These are phyloP conservation scores for Pheosia tremula DNA, from an alignment of 2,888 invertebrate species.

Conservation along the genomic window DNA sequence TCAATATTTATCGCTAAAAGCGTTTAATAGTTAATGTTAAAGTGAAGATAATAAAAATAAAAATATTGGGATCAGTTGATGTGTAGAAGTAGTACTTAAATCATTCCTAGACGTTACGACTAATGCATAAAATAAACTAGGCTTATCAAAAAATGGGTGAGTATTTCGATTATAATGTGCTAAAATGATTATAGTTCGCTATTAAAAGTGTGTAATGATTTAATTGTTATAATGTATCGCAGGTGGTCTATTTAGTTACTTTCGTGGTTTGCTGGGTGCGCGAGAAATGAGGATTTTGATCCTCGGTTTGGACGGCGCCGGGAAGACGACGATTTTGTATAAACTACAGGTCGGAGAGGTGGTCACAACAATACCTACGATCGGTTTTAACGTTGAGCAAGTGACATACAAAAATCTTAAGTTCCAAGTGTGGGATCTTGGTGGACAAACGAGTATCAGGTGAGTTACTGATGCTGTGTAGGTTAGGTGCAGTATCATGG, in stretches of 20 bases:
- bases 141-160: constrained; percentile 77
- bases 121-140: constrained; percentile 71
- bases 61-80: constrained; percentile 43
- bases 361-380: constrained; percentile 99
- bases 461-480: constrained; percentile 63
- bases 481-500: constrained; percentile 28
- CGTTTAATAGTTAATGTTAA: constrained; percentile 36
- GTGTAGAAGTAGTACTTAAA: constrained; percentile 43
- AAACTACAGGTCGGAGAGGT: constrained; percentile 99
- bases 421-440: constrained; percentile 99
- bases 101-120: constrained; percentile 63
- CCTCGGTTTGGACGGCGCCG: constrained; percentile 98
- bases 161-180: constrained; percentile 45
- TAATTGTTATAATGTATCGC: constrained; percentile 52
- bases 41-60: constrained; percentile 42
- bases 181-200: constrained; percentile 39
- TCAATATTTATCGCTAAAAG: constrained; percentile 51
- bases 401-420: constrained; percentile 99
- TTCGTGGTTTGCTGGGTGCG: constrained; percentile 96
- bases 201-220: constrained; percentile 14
- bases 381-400: constrained; percentile 99
- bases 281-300: constrained; percentile 99
- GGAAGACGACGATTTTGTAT: constrained; percentile 99
- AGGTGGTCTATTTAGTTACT: constrained; percentile 99
- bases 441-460: constrained; percentile 99